Evolutionary conservation across 2,888 invertebrate species (phyloP), one percentile per base, ranked within the genome.

Genomic region (Ectemnius lituratus): DNA sequence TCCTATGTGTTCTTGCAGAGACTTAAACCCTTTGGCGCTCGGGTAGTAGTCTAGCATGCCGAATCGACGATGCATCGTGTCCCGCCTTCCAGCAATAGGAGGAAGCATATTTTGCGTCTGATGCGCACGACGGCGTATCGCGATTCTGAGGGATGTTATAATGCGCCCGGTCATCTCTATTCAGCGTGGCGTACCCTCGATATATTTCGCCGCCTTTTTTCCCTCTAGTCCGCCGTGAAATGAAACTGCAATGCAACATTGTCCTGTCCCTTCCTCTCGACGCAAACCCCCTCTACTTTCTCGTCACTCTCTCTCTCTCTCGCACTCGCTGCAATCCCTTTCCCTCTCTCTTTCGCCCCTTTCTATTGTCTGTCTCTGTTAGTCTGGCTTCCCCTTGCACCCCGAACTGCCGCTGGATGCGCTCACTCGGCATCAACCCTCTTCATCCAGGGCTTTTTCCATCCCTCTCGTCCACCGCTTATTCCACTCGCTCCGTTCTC

Each of bases 181-280:
- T 86, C 80, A 79, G 71, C 81, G 67, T 78, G 81, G 67, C 83
- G 80, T 75, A 81, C 75, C 73, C 81, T 67, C 75, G 70, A 74
- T 78, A 74, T 78, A 82, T 62, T 61, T 79, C 78, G 77, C 72
- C 75, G 79, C 73, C 78, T 82, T 86, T 87, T 88, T 85, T 86
- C 79, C 85, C 85, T 83, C 76, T 86, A 84, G 82, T 80, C 82
- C 79, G 72, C 84, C 79, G 85, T 85, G 84, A 88, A 88, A 88
- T 83, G 87, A 86, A 85, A 87, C 86, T 87, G 85, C 85, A 79
- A 80, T 77, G 74, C 79, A 79, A 79, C 64, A 58, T 78, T 67
- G 58, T 65, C 62, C 60, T 46, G 49, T 66, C 73, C 64, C 63
- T 73, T 63, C 72, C 65, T 70, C 66, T 23, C 23, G 3, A 23